phyloP scores from a whole-genome alignment of 2,888 invertebrate species.

The Kuschelorhynchus macadamiae region DNA sequence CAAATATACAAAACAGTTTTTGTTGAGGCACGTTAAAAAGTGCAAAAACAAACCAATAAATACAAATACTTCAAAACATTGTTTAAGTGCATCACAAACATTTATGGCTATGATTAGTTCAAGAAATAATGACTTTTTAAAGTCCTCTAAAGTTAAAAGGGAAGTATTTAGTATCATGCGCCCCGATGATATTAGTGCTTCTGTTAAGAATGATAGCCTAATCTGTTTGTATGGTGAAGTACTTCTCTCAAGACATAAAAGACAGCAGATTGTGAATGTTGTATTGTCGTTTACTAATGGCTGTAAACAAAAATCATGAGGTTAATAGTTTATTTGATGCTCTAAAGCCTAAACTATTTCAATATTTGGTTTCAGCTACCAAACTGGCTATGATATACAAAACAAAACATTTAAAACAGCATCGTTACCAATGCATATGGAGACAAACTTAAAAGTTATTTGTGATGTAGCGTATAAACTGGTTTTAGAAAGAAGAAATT shows the following conservation, averaged over 20 bases:
- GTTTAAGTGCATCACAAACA: conserved; percentile 44
- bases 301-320: conserved; percentile 38
- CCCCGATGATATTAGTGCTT: conserved; percentile 50
- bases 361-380: conserved; percentile 30
- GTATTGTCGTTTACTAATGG: conserved; percentile 46
- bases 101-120: conserved; percentile 36
- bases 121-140: conserved; percentile 43
- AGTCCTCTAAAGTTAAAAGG: conserved; percentile 38
- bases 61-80: conserved; percentile 31
- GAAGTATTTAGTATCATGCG: conserved; percentile 53
- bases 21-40: conserved; percentile 47
- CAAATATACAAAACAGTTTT: conserved; percentile 37
- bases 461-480: conserved; percentile 47
- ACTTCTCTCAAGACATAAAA: conserved; percentile 48
- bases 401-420: conserved; percentile 47
- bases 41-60: conserved; percentile 41
- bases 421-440: conserved; percentile 50
- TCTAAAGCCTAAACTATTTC: conserved; percentile 47
- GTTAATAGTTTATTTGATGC: conserved; percentile 43
- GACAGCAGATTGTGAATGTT: conserved; percentile 46
- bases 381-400: conserved; percentile 48
- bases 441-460: conserved; percentile 48
- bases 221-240: conserved; percentile 54
- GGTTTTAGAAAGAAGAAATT: conserved; percentile 41
- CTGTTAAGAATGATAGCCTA: conserved; percentile 51